phyloP scores from a whole-genome alignment of 1,140 invertebrate species.

The Acromyrmex charruanus region DNA sequence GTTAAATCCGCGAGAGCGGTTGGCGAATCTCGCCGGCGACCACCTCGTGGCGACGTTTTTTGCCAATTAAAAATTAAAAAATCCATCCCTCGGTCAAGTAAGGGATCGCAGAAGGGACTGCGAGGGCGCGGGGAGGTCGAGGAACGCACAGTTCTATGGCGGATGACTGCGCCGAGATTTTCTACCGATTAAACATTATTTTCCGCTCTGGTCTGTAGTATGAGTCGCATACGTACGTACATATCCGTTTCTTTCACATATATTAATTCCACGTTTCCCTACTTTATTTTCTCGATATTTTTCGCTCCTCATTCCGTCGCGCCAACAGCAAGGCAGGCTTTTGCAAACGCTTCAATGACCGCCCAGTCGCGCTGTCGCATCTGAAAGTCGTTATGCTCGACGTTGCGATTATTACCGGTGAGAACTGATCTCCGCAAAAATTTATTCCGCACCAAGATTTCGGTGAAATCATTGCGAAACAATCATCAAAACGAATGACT shows the following conservation, averaged over 20 bases:
- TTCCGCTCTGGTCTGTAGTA: slow-evolving; percentile 74
- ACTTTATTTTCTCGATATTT: slow-evolving; percentile 65
- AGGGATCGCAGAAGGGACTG: slow-evolving; percentile 71
- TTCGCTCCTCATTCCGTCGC: slow-evolving; percentile 69
- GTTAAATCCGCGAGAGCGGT: slow-evolving; percentile 68
- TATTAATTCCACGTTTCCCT: slow-evolving; percentile 80
- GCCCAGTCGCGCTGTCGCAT: slow-evolving; percentile 43
- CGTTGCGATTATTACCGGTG: slow-evolving; percentile 64
- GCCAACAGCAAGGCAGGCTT: slow-evolving; percentile 62
- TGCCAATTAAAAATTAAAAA: slow-evolving; percentile 87
- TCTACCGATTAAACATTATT: slow-evolving; percentile 86
- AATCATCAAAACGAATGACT: not conserved
- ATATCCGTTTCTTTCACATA: slow-evolving; percentile 79
- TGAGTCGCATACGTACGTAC: slow-evolving; percentile 53
- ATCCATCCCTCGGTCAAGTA: slow-evolving; percentile 75
- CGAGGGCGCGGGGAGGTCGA: slow-evolving; percentile 63
- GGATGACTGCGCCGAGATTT: slow-evolving; percentile 81
- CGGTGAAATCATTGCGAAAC: slow-evolving; percentile 14
- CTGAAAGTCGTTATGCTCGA: slow-evolving; percentile 58
- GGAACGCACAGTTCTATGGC: slow-evolving; percentile 67
- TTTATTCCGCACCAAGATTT: slow-evolving; percentile 25
- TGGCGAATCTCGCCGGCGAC: slow-evolving; percentile 68
- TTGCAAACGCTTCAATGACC: slow-evolving; percentile 71
- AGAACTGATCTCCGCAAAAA: slow-evolving; percentile 22
- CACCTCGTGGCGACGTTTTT: slow-evolving; percentile 81